A percentile compares a stretch with the other conserved stretches of the same genome.
phyloP scores from a whole-genome alignment of 2,797 vertebrate species.

The Gallinago stenura region DNA sequence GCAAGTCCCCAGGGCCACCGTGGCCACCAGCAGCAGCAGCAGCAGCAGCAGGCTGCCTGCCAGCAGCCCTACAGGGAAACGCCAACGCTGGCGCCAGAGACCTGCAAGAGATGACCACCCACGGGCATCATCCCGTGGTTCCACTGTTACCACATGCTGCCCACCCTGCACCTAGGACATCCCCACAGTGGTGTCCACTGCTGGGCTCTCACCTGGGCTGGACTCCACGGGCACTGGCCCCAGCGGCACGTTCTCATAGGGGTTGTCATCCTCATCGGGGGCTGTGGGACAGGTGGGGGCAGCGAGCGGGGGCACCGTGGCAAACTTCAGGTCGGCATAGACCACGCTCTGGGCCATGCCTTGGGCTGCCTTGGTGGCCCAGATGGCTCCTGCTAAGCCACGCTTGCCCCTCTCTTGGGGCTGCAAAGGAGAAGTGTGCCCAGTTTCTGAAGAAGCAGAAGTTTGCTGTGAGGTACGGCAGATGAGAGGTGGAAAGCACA shows the following conservation, averaged over 20 bases:
- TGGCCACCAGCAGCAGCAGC: neutral
- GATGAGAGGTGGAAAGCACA: neutral
- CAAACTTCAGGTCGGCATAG: constrained; percentile 72
- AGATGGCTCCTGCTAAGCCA: rapidly evolving
- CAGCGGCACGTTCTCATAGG: constrained; percentile 71
- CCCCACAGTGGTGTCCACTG: rapidly evolving
- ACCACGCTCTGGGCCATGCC: constrained; percentile 69
- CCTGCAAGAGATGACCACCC: neutral
- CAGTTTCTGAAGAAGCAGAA: neutral
- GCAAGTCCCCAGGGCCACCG: constrained; percentile 43
- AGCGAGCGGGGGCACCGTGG: rapidly evolving
- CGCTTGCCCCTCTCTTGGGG: rapidly evolving
- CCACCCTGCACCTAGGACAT: rapidly evolving
- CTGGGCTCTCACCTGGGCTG: neutral
- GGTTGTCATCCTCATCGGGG: constrained; percentile 32
- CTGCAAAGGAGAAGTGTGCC: neutral
- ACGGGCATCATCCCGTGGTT: rapidly evolving
- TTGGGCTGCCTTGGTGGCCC: rapidly evolving
- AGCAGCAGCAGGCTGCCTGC: constrained; percentile 47
- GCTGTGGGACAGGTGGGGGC: rapidly evolving
- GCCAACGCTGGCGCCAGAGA: neutral
- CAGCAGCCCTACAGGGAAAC: neutral
- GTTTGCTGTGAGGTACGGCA: rapidly evolving
- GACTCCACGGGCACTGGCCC: neutral
- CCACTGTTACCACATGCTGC: neutral